Conservation (phyloP, 92 coral and sea anemone genomes). For the Meandrina meandrites region DNA sequence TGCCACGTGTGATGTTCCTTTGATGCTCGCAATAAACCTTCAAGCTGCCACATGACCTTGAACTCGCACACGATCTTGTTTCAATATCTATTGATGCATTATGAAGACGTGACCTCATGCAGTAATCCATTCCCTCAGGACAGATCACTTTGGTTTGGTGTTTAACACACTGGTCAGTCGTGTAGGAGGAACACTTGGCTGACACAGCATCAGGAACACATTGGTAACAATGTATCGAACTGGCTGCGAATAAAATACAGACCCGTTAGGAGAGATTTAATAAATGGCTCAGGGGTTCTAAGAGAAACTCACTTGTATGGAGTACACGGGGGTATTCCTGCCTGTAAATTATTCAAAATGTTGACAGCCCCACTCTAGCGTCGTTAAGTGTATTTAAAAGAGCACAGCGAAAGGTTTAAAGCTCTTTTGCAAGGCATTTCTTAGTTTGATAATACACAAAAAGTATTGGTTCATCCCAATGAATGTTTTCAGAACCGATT, state of each 20-base stretch:
- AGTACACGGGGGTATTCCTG: no score
- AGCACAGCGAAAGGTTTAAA: no score
- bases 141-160: neutral
- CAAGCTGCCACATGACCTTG: neutral
- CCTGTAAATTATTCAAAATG: no score
- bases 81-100: neutral
- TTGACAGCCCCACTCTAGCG: no score
- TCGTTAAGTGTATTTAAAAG: no score
- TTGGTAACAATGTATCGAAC: slow-evolving; percentile 17
- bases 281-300: no score
- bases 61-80: neutral
- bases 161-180: neutral
- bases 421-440: no score
- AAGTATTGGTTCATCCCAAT: no score
- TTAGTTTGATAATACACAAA: no score
- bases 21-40: neutral
- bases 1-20: neutral
- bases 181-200: neutral
- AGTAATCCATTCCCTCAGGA: slow-evolving; percentile 17
- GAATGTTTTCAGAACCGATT: no score
- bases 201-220: neutral
- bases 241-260: neutral
- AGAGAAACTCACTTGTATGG: no score
- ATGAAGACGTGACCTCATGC: neutral
- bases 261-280: neutral